Conservation (phyloP, 2,113 vertebrate species). For the Malaclemys terrapin region DNA sequence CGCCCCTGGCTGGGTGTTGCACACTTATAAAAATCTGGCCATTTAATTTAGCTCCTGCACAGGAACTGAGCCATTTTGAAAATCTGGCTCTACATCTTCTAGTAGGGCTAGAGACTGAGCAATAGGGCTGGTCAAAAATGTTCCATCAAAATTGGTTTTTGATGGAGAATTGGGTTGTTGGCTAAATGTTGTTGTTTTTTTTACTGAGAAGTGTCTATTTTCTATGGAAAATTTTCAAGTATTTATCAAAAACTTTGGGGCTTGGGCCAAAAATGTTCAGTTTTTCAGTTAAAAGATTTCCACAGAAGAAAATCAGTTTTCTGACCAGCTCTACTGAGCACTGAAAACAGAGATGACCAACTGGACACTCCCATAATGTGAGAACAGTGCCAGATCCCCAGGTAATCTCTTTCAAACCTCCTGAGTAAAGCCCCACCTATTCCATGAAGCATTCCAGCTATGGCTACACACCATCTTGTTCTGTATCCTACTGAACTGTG, state of each 20-base stretch:
- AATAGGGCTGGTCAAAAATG: background rate
- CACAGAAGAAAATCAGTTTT: background rate
- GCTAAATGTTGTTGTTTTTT: background rate
- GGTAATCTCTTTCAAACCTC: background rate
- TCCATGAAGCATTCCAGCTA: background rate
- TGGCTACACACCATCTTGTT: background rate
- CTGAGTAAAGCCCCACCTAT: background rate
- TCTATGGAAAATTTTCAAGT: background rate
- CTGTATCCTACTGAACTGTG: background rate
- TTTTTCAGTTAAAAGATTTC: background rate
- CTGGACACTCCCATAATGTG: background rate
- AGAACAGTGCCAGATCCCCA: background rate
- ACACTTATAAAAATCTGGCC: background rate
- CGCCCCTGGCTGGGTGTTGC: too few relatives aligned
- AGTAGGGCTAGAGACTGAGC: background rate
- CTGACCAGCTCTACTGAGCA: background rate
- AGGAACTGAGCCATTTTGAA: background rate
- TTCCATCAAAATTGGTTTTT: background rate
- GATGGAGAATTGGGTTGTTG: background rate
- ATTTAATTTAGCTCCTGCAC: background rate
- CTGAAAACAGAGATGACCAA: background rate
- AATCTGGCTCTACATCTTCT: background rate
- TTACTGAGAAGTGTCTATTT: background rate
- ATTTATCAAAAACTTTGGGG: background rate
- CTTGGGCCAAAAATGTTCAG: background rate